A percentile compares a stretch with the other conserved stretches of the same genome.
These are phyloP conservation scores for Philaethria dido DNA, from an alignment of 2,888 invertebrate species.

Conservation along the genomic window DNA sequence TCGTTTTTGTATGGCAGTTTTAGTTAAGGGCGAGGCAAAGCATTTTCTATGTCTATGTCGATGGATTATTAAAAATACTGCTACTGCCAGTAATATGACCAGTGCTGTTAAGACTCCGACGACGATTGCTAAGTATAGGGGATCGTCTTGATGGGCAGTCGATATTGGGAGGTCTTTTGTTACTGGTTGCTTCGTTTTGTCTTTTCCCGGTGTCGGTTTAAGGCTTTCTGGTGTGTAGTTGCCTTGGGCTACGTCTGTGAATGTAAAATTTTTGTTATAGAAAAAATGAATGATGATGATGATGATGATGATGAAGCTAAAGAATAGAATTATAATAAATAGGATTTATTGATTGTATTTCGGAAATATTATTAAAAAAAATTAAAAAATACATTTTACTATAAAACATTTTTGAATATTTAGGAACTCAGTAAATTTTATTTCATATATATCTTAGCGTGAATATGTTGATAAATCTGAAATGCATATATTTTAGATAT, in stretches of 20 bases:
- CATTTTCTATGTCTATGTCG: conserved; percentile 89
- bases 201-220: conserved; percentile 79
- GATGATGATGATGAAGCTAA: no score
- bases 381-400: no score
- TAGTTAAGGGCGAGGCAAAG: conserved; percentile 87
- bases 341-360: no score
- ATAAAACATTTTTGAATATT: no score
- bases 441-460: no score
- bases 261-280: no score
- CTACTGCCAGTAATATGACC: conserved; percentile 88
- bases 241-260: conserved; percentile 86
- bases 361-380: no score
- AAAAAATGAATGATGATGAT: conserved; percentile 56
- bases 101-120: conserved; percentile 90
- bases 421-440: no score
- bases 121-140: conserved; percentile 89
- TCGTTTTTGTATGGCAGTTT: conserved; percentile 66
- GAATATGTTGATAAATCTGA: no score
- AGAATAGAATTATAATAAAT: no score
- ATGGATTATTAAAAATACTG: conserved; percentile 88
- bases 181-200: conserved; percentile 74
- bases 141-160: conserved; percentile 87
- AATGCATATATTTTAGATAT: no score
- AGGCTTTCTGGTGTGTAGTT: conserved; percentile 89
- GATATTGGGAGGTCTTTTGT: conserved; percentile 86